phyloP scores from a whole-genome alignment of 1,140 invertebrate genomes.

The Lepidotrigona ventralis region DNA sequence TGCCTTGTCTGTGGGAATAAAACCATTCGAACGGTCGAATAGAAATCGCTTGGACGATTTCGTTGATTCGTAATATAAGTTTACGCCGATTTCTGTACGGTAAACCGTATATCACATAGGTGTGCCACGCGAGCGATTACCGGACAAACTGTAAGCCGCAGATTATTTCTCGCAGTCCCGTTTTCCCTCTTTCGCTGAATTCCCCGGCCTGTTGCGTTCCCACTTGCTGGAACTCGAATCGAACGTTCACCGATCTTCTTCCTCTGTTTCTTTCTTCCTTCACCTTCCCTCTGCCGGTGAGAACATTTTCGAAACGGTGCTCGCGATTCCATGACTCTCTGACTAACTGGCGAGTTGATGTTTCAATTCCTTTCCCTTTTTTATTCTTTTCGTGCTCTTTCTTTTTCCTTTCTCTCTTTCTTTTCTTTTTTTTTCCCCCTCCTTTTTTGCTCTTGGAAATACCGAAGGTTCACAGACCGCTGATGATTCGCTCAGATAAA shows the following conservation, averaged over 20 bases:
- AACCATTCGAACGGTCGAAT: slow-evolving; percentile 44
- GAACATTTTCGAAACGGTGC: neutral
- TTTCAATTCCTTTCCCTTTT: neutral
- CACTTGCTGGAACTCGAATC: neutral
- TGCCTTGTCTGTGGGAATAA: neutral
- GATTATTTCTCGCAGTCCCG: slow-evolving; percentile 57
- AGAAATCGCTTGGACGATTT: slow-evolving; percentile 47
- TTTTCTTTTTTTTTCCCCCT: no score
- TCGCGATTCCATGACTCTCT: neutral
- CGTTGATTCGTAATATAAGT: slow-evolving; percentile 42
- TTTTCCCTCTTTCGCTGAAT: slow-evolving; percentile 31
- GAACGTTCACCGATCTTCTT: neutral
- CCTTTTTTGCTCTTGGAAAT: neutral
- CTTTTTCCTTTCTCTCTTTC: neutral
- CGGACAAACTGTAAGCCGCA: slow-evolving; percentile 19
- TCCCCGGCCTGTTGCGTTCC: neutral
- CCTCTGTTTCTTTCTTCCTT: neutral
- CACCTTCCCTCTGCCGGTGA: neutral
- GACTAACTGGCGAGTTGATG: neutral
- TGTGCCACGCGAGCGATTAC: slow-evolving; percentile 56
- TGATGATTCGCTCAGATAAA: slow-evolving; percentile 4
- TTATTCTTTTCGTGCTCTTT: neutral
- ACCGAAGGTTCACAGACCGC: neutral
- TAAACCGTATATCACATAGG: slow-evolving; percentile 29
- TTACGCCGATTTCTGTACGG: neutral